phyloP scores from a whole-genome alignment of 1,140 invertebrate genomes.

The Galleria mellonella region DNA sequence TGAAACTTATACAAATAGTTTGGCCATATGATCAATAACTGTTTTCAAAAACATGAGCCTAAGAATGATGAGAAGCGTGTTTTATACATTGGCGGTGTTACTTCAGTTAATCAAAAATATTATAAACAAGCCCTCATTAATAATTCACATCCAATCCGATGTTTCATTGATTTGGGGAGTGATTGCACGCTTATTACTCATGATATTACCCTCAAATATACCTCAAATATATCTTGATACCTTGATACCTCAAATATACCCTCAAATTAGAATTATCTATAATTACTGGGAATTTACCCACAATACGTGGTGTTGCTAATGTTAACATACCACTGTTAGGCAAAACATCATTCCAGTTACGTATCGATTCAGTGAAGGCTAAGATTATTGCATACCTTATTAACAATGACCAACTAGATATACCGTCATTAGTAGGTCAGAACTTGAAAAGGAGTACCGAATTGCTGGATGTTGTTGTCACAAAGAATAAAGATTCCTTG shows the following conservation, averaged over 20 bases:
- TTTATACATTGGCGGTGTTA: too few relatives aligned
- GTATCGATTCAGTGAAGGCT: not conserved
- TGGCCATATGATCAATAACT: too few relatives aligned
- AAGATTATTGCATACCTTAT: not conserved
- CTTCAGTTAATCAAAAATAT: too few relatives aligned
- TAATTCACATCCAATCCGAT: not conserved
- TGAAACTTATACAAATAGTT: too few relatives aligned
- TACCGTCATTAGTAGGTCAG: not conserved
- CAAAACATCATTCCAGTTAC: not conserved
- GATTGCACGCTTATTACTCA: slow-evolving; percentile 1
- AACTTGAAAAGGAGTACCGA: slow-evolving; percentile 4
- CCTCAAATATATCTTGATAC: too few relatives aligned
- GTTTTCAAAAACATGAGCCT: too few relatives aligned
- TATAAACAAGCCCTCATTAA: not conserved
- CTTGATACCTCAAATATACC: too few relatives aligned
- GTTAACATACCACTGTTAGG: not conserved
- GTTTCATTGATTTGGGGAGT: not conserved
- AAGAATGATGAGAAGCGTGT: too few relatives aligned
- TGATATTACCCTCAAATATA: not conserved
- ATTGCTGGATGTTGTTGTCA: not conserved
- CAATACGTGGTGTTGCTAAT: not conserved
- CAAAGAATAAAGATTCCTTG: not conserved
- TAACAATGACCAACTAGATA: not conserved
- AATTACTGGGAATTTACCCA: not conserved
- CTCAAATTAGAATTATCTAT: not conserved